Evolutionary conservation across 2,888 invertebrate species (phyloP), one percentile per base, ranked within the genome.

Genomic region (Eumacrocentrus americanus): DNA sequence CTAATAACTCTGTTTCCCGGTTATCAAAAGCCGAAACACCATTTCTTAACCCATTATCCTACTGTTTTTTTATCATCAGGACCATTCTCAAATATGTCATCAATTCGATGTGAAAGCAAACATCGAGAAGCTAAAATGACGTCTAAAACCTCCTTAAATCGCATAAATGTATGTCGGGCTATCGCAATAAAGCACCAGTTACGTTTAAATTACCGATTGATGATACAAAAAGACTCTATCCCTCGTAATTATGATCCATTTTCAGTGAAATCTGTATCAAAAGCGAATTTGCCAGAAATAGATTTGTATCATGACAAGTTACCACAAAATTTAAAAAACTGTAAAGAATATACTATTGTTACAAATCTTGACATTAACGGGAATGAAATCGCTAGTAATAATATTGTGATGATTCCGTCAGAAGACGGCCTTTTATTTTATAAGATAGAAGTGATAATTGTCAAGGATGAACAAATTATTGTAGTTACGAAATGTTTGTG

Each of bases 1-100:
- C n/a, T n/a, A n/a, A n/a, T n/a, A n/a, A n/a, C n/a, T n/a, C 0
- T 34, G 61, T 9, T 58, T 54, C 42, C 58, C 9, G 29, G 29
- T 4, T 4, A 29, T 29, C 4, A 6, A 29, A 9, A 29, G 9
- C 29, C 29, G 5, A 29, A 29, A 29, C 29, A 29, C 29, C 29
- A 29, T 29, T 29, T 29, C 9, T 29, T 29, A 29, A 9, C 9
- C 5, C 29, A 29, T 29, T 29, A 29, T 9, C 29, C 29, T 29
- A 4, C 5, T 6, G 9, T 29, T 6, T 6, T 29, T 4, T 9
- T 6, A 9, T 6, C 5, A 29, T 4, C 9, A 4, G 29, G 29
- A 6, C 4, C 5, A 6, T 9, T 29, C 5, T 29, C 5, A 9
- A 29, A 29, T 4, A 9, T 29, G 4, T 29, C 29, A 9, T 29